Evolutionary conservation across 2,113 vertebrate species (phyloP).

Genomic region (Oryzias melastigma): DNA sequence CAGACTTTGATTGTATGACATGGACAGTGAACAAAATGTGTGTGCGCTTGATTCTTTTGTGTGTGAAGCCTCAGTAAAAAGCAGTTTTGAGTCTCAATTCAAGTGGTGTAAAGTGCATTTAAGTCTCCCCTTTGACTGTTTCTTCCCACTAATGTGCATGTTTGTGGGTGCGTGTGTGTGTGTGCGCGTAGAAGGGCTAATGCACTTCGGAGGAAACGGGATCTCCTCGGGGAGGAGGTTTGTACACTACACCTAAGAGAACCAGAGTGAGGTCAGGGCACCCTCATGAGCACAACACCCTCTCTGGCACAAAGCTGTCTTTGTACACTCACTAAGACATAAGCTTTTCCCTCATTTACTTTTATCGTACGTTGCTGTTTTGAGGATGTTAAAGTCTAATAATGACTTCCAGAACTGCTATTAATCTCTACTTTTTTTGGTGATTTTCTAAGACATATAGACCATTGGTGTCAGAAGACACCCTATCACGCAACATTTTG

Average conservation of each 20-base stretch:
- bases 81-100: conserved; percentile 50
- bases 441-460: conserved; percentile 63
- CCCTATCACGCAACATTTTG: conserved; percentile 63
- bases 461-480: conserved; percentile 58
- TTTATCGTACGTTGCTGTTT: conserved; percentile 31
- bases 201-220: conserved; percentile 95
- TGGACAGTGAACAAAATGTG: conserved; percentile 19
- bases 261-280: conserved; percentile 71
- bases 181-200: conserved; percentile 85
- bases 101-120: conserved; percentile 73
- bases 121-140: conserved; percentile 69
- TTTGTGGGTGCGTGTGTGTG: conserved; percentile 70
- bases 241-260: conserved; percentile 89
- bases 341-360: conserved; percentile 45
- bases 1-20: conserved; percentile 32
- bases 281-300: conserved; percentile 71
- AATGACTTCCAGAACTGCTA: conserved; percentile 1
- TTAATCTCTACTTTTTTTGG: conserved; percentile 23
- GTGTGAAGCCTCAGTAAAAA: conserved; percentile 38
- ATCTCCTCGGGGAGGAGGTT: conserved; percentile 95
- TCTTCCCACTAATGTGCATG: conserved; percentile 68
- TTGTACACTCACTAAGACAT: conserved; percentile 63
- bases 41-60: conserved; percentile 17
- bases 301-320: conserved; percentile 69
- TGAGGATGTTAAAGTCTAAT: conserved; percentile 17